Evolutionary conservation across 2,888 invertebrate species (phyloP).

Genomic region (Cerceris rybyensis): DNA sequence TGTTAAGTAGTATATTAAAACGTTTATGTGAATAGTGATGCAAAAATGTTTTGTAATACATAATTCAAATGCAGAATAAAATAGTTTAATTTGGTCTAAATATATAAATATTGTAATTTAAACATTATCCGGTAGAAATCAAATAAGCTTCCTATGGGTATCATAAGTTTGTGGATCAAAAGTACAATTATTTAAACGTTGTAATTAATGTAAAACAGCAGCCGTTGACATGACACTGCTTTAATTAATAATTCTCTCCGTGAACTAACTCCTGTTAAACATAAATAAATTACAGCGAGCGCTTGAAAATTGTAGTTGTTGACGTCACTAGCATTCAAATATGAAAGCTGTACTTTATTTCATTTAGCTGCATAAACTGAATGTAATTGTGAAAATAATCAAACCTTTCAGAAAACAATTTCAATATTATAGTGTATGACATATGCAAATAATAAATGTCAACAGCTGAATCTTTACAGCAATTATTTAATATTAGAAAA

Average conservation of each 20-base stretch:
- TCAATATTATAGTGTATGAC: too few species aligned
- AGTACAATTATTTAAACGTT: neutral
- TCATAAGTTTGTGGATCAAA: neutral
- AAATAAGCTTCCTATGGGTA: neutral
- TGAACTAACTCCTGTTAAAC: neutral
- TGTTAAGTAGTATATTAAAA: too few species aligned
- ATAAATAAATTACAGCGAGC: neutral
- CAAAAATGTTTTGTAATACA: too few species aligned
- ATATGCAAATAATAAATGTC: too few species aligned
- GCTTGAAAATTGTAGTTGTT: neutral
- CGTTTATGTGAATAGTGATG: too few species aligned
- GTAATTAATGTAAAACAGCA: neutral
- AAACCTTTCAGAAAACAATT: too few species aligned
- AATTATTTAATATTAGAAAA: too few species aligned
- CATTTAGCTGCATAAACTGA: neutral
- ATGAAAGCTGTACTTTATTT: neutral
- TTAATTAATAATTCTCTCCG: conserved; percentile 2
- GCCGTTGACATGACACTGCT: neutral
- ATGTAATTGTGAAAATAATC: too few species aligned
- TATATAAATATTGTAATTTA: neutral
- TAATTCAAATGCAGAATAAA: too few species aligned
- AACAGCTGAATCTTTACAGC: too few species aligned
- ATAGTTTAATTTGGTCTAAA: too few species aligned
- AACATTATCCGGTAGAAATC: neutral
- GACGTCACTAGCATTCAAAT: neutral